Conservation (phyloP, 2,797 vertebrate species). For the Naso thynnoides region DNA sequence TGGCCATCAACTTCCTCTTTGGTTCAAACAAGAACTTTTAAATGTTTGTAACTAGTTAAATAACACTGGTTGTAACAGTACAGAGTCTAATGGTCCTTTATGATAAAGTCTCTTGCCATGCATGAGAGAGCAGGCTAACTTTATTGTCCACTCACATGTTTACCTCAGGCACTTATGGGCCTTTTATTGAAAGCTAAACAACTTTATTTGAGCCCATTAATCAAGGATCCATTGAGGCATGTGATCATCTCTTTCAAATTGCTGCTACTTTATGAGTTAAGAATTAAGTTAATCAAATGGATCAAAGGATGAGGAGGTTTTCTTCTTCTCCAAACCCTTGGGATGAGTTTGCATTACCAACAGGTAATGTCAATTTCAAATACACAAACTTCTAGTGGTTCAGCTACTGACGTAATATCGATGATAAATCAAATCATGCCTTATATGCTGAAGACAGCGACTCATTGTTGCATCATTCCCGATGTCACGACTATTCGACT, state of each 20-base stretch:
- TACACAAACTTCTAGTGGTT: background rate
- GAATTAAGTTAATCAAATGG: constrained; percentile 53
- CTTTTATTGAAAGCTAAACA: constrained; percentile 5
- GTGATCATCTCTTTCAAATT: constrained; percentile 18
- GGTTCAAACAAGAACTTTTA: constrained; percentile 34
- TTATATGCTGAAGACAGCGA: constrained; percentile 24
- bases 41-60: constrained; percentile 13
- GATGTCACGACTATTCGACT: background rate
- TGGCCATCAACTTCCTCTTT: constrained; percentile 2
- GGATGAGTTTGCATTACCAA: background rate
- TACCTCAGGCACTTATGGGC: background rate
- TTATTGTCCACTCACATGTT: background rate
- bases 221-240: constrained; percentile 51
- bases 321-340: background rate
- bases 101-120: background rate
- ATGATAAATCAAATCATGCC: constrained; percentile 28
- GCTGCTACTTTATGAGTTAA: background rate
- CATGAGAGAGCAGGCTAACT: background rate
- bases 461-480: constrained; percentile 12
- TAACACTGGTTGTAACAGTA: constrained; percentile 7
- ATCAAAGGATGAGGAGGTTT: constrained; percentile 31
- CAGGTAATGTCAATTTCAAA: constrained; percentile 6
- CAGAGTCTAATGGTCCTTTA: background rate
- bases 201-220: constrained; percentile 40
- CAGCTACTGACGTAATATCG: background rate